phyloP scores from a whole-genome alignment of 1,140 invertebrate species.

The Macrobrachium rosenbergii region DNA sequence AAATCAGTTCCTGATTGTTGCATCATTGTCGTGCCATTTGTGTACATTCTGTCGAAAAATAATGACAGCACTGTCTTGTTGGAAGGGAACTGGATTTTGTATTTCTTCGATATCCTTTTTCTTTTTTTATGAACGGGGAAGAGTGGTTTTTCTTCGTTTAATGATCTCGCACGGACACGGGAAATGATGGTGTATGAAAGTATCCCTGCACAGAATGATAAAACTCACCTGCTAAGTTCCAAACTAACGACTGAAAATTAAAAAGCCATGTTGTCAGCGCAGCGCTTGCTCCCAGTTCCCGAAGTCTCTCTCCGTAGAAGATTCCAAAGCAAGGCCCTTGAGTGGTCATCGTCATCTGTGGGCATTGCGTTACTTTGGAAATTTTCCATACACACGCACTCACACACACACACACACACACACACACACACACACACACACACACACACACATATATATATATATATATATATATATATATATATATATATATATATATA shows the following conservation, averaged over 20 bases:
- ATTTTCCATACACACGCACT: background rate
- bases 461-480: background rate
- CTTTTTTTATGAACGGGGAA: too few species aligned
- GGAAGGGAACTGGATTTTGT: too few species aligned
- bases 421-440: too few species aligned
- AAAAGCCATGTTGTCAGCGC: conserved; percentile 25
- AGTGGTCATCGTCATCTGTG: conserved; percentile 17
- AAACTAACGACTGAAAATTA: conserved; percentile 35
- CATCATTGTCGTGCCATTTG: too few species aligned
- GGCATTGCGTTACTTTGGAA: background rate
- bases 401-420: background rate
- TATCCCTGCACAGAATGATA: background rate
- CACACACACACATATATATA: background rate
- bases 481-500: too few species aligned
- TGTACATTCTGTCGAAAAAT: too few species aligned
- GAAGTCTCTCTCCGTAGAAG: conserved; percentile 7
- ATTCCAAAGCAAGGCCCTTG: conserved; percentile 38
- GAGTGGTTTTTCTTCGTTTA: too few species aligned
- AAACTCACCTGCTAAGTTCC: conserved; percentile 36
- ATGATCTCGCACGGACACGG: too few species aligned
- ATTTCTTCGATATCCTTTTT: too few species aligned
- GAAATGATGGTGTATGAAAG: too few species aligned
- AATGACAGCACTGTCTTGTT: too few species aligned
- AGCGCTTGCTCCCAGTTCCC: conserved; percentile 7
- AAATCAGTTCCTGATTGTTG: too few species aligned